Evolutionary conservation across 1,140 invertebrate genomes (phyloP), one percentile per base, ranked within the genome.

Genomic region (Orussus abietinus): DNA sequence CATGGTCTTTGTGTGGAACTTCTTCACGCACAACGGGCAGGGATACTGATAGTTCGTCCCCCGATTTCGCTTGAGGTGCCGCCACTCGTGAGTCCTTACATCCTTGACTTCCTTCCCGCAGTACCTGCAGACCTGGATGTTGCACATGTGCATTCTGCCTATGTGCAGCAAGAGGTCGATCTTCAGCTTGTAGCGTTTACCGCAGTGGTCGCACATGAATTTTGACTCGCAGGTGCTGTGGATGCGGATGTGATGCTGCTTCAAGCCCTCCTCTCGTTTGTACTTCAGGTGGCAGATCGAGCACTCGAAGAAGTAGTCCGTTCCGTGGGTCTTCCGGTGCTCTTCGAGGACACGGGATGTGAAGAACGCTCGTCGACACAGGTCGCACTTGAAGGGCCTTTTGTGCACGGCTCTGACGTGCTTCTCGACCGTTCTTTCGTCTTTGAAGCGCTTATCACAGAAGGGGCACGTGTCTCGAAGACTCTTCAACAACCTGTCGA

Each of bases 11-110:
- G 61, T 64, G 9, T 55, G 57, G 49, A 76, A 78, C 29, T 66
- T 71, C 11, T 74, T 61, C 45, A 64, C 61, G 33, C 76, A 78
- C 17, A 72, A 39, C 0, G 66, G 52, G 45, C 77, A 79, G 20
- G 68, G 59, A 20, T 57, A 74, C 1, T 46, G 45, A n/a, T 36
- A 14, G 2, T 13, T 41, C 1, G 13, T 17, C 4, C 32, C 51
- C 1, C 45, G 38, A 0, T 34, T 28, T 4, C 38, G 31, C 14
- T 46, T 50, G 11, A 53, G 52, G 15, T 60, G 57, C 3, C 48
- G 33, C 57, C 55, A 55, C 22, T 60, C 57, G 41, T 62, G 57
- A 0, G 43, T 40, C 6, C 49, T 44, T 7, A 63, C 42, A 21
- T 57, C 45, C 22, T 51, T 59, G 13, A 62, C 56, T 1, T 33